Evolutionary conservation across 2,888 invertebrate genomes (phyloP).

Genomic region (Melitaea athalia): DNA sequence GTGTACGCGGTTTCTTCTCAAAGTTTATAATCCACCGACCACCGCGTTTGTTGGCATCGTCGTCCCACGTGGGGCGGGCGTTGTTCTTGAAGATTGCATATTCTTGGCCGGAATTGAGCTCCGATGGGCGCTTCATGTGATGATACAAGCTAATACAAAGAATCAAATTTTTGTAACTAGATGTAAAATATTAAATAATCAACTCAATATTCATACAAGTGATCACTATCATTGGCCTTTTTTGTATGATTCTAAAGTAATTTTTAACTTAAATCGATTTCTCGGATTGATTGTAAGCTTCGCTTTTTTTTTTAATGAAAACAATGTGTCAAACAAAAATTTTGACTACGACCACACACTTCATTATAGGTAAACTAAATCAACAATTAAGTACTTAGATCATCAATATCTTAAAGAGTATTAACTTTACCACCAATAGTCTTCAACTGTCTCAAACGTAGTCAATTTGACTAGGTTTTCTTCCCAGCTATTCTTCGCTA

Average conservation of each 20-base stretch:
- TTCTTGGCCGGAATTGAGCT: slow-evolving; percentile 87
- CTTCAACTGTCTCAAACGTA: slow-evolving; percentile 96
- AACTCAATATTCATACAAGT: too few relatives aligned
- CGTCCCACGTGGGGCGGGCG: slow-evolving; percentile 96
- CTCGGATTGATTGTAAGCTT: too few relatives aligned
- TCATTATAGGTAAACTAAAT: too few relatives aligned
- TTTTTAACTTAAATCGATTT: too few relatives aligned
- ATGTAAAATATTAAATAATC: too few relatives aligned
- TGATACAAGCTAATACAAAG: slow-evolving; percentile 87
- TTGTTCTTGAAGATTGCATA: slow-evolving; percentile 91
- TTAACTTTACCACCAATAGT: slow-evolving; percentile 94
- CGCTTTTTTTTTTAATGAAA: too few relatives aligned
- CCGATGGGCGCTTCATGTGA: slow-evolving; percentile 91
- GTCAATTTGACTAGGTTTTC: slow-evolving; percentile 94
- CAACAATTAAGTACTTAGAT: too few relatives aligned
- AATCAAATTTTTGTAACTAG: neutral
- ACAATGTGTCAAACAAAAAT: too few relatives aligned
- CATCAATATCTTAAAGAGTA: too few relatives aligned
- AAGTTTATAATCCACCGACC: slow-evolving; percentile 93
- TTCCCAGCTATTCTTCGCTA: slow-evolving; percentile 91
- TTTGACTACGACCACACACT: too few relatives aligned
- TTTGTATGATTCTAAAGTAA: too few relatives aligned
- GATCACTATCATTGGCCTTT: too few relatives aligned
- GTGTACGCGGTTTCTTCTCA: slow-evolving; percentile 84
- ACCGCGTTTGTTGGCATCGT: slow-evolving; percentile 89